These are phyloP conservation scores for Onychomys arenicola DNA, from an alignment of 2,797 vertebrate species.

Conservation along the genomic window DNA sequence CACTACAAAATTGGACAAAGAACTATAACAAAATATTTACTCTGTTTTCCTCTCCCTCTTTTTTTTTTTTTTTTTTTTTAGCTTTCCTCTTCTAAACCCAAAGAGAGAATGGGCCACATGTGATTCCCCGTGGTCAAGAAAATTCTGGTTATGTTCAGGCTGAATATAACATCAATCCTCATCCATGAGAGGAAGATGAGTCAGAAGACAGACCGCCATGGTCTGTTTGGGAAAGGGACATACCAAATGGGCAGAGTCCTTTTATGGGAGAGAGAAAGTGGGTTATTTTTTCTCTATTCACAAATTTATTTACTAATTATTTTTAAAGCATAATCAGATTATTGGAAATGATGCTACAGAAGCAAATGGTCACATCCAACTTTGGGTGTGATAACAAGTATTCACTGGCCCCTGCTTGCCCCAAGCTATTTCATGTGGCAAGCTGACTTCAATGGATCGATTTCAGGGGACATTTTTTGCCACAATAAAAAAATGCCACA, in stretches of 20 bases:
- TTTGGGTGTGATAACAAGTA: neutral
- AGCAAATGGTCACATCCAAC: neutral
- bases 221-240: neutral
- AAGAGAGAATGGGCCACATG: accelerated
- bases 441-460: neutral
- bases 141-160: accelerated
- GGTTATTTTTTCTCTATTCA: neutral
- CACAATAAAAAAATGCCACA: neutral
- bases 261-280: neutral
- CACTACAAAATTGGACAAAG: neutral
- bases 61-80: slow-evolving; percentile 3
- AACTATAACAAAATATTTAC: neutral
- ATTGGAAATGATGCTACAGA: neutral
- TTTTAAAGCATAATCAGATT: neutral
- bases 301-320: neutral
- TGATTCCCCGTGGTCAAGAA: neutral
- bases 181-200: accelerated
- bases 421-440: neutral
- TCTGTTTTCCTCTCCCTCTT: neutral
- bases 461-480: neutral
- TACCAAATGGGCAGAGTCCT: neutral
- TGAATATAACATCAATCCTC: accelerated
- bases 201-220: accelerated
- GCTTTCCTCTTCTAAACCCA: slow-evolving; percentile 76
- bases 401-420: neutral